Base-by-base conservation (phyloP, 2,113 vertebrate genomes). In the Pygoscelis adeliae region DNA sequence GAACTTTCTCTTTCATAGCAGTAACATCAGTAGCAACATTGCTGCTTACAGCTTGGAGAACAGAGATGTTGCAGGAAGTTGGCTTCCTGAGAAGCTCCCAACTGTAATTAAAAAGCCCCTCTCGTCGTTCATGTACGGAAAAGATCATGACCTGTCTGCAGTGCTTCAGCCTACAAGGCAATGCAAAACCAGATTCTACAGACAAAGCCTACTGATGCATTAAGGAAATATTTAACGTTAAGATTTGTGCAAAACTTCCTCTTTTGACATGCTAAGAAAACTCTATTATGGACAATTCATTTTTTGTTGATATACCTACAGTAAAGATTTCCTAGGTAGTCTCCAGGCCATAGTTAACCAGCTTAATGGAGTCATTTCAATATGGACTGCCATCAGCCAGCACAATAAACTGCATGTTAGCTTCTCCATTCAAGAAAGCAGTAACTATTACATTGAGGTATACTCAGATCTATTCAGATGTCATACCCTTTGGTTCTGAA, bases 271-370 rank as follows among this genome's bases (percentile, higher is more conserved):
- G 9, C 42, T 66, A 46, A 61, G 36, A 49, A 27, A 89, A 58
- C 8, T 17, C 0, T 23, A 19, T 34, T 10, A 16, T 2, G 7
- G 47, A 29, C 3, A 49, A 70, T 25, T 69, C 15, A 14, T 17
- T 53, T 70, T 61, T 18, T 15, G 11, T 71, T 92, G 52, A 4
- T 53, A 11, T 11, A 58, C 1, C 23, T 26, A 17, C 7, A 47
- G 29, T 19, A 53, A 83, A 47, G 25, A 13, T 42, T 50, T 86
- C 62, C 40, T 19, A 50, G 40, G 40, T 6, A n/a, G 15, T 29
- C n/a, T 69, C 62, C 56, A 72, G 74, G 36, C 12, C 16, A 1
- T 42, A 17, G 73, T 70, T 40, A 38, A 52, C 25, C 30, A n/a
- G 36, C 6, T 67, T 50, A 56, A 14, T 16, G 32, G 36, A 46